phyloP scores from a whole-genome alignment of 2,888 invertebrate genomes.

The Hylaea fasciaria region DNA sequence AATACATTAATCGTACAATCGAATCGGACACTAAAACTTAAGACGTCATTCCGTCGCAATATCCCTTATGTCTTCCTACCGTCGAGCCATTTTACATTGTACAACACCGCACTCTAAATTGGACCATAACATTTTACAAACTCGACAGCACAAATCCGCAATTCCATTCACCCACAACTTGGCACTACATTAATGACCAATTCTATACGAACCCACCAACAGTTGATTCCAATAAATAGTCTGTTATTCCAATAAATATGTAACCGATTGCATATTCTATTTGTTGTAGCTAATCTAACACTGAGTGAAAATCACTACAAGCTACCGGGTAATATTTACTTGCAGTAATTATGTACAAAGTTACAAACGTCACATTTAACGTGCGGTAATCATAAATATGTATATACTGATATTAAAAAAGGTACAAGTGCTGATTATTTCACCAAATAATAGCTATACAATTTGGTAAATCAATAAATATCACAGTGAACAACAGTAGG shows the following conservation, averaged over 20 bases:
- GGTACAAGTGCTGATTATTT: constrained; percentile 41
- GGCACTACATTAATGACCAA: constrained; percentile 60
- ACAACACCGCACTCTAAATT: constrained; percentile 5
- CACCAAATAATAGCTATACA: constrained; percentile 37
- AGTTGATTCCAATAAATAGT: constrained; percentile 32
- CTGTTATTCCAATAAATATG: constrained; percentile 33
- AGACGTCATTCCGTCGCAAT: constrained; percentile 5
- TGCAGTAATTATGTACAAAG: constrained; percentile 23
- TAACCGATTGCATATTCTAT: constrained; percentile 25
- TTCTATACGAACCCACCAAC: constrained; percentile 21
- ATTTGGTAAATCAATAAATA: constrained; percentile 43
- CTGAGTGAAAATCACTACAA: constrained; percentile 23
- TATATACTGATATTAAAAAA: constrained; percentile 42
- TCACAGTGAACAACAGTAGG: constrained; percentile 29
- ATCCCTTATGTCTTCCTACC: constrained; percentile 9
- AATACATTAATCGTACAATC: too few species aligned
- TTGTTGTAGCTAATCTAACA: constrained; percentile 19
- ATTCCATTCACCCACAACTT: constrained; percentile 47
- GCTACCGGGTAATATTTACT: too few species aligned
- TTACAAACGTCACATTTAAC: constrained; percentile 28
- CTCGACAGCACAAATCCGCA: constrained; percentile 28
- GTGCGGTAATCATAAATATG: constrained; percentile 37
- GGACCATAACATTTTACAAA: constrained; percentile 10
- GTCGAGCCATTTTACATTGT: constrained; percentile 9
- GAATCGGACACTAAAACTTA: too few species aligned